Conservation (phyloP, 2,888 invertebrate genomes). For the Athripsodes cinereus region DNA sequence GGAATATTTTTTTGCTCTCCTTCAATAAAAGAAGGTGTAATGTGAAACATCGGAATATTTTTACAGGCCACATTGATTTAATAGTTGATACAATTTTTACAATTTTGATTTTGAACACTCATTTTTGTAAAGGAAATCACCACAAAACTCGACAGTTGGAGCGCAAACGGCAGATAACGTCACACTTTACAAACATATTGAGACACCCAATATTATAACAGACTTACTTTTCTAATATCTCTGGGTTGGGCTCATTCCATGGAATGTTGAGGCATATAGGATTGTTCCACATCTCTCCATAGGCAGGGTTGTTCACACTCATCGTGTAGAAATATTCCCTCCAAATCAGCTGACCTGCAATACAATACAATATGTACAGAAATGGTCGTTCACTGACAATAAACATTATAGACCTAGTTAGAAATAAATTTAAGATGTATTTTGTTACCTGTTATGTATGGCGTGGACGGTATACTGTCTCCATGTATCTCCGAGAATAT, state of each 20-base stretch:
- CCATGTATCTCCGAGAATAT: slow-evolving; percentile 54
- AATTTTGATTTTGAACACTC: no score
- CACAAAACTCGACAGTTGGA: no score
- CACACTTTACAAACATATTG: no score
- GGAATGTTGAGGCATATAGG: slow-evolving; percentile 67
- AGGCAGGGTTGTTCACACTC: slow-evolving; percentile 66
- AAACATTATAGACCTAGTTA: neutral
- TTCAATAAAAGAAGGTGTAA: no score
- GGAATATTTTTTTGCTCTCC: no score
- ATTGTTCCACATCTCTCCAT: slow-evolving; percentile 61
- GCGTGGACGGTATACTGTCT: slow-evolving; percentile 37
- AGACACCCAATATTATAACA: no score
- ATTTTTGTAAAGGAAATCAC: no score
- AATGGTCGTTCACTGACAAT: neutral
- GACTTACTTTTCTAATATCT: slow-evolving; percentile 44
- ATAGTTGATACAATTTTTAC: no score
- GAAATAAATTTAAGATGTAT: neutral
- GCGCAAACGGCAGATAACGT: no score
- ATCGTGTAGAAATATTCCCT: slow-evolving; percentile 74
- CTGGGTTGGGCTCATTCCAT: slow-evolving; percentile 53
- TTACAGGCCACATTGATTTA: no score
- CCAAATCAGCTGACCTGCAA: slow-evolving; percentile 65
- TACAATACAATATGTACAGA: slow-evolving; percentile 20
- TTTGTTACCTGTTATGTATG: slow-evolving; percentile 40
- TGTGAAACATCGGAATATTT: no score